phyloP scores from a whole-genome alignment of 2,888 invertebrate species.

The Ferrisia virgata region DNA sequence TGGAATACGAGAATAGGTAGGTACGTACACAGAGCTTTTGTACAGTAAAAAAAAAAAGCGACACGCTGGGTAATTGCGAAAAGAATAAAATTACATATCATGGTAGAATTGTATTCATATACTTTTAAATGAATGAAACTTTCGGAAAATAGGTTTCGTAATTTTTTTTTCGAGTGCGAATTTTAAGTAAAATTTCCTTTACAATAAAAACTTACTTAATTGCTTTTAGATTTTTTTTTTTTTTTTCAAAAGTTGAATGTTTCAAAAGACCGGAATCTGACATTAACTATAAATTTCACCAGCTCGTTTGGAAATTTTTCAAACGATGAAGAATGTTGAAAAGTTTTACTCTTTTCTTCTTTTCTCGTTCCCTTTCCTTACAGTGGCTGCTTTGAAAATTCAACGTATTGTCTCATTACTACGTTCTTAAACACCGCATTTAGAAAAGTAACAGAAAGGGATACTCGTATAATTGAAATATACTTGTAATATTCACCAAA shows the following conservation, averaged over 20 bases:
- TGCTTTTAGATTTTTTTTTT: not conserved
- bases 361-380: not conserved
- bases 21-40: not conserved
- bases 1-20: not conserved
- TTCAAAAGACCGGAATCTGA: not conserved
- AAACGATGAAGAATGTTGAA: not conserved
- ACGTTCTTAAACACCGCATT: not conserved
- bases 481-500: no score
- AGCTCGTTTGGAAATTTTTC: not conserved
- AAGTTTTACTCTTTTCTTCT: not conserved
- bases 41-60: not conserved
- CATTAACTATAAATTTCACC: not conserved
- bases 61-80: not conserved
- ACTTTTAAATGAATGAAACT: conserved; percentile 1
- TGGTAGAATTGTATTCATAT: not conserved
- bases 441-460: no score
- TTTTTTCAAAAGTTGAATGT: not conserved
- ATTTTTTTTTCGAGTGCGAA: conserved; percentile 1
- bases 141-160: not conserved
- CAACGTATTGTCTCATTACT: not conserved
- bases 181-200: not conserved
- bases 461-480: no score
- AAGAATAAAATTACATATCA: not conserved
- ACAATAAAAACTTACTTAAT: conserved; percentile 6
- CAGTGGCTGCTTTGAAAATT: not conserved